phyloP scores from a whole-genome alignment of 1,140 invertebrate genomes.

The Helicoverpa zea region DNA sequence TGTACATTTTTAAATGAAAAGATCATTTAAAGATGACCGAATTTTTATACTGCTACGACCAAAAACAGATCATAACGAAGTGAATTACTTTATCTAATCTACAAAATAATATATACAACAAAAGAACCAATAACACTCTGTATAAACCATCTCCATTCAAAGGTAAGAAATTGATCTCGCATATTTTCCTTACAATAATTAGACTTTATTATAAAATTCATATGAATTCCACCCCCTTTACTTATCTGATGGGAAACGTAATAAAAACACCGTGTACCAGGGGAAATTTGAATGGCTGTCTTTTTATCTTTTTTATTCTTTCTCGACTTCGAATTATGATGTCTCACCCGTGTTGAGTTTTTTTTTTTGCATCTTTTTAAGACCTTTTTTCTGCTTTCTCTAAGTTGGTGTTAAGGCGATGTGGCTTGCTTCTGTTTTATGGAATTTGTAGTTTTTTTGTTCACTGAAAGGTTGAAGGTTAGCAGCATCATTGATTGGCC shows the following conservation, averaged over 20 bases:
- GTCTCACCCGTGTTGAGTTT: conserved; percentile 58
- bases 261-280: conserved; percentile 65
- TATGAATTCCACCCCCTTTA: conserved; percentile 48
- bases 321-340: conserved; percentile 59
- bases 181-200: conserved; percentile 51
- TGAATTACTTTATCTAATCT: neutral
- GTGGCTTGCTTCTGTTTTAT: neutral
- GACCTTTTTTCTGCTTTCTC: conserved; percentile 42
- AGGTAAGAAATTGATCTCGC: neutral
- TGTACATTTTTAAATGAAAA: no score
- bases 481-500: neutral
- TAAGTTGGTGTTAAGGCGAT: conserved; percentile 52
- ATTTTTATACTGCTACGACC: no score
- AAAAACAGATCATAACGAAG: no score
- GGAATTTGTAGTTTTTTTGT: neutral
- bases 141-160: conserved; percentile 3
- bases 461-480: neutral
- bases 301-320: conserved; percentile 67
- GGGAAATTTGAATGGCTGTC: conserved; percentile 66
- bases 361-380: conserved; percentile 39
- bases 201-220: conserved; percentile 53
- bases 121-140: no score
- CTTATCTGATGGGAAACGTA: conserved; percentile 67
- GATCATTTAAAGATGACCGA: no score
- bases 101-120: neutral